Conservation (phyloP, 1,140 invertebrate genomes). For the Drosophila sp. region DNA sequence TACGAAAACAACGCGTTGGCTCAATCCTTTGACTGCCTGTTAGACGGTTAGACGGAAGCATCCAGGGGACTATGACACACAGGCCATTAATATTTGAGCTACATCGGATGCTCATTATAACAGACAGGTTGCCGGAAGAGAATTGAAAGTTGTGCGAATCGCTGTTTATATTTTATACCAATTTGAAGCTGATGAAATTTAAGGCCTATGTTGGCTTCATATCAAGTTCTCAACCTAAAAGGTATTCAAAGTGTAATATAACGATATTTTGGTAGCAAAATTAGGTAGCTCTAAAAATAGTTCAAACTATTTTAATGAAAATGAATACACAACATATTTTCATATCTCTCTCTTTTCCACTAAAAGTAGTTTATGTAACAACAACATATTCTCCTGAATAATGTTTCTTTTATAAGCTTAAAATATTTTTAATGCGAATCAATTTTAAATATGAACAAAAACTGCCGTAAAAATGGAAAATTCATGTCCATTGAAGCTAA, state of each 20-base stretch:
- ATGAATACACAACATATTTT: no score
- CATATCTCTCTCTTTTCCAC: not conserved
- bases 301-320: no score
- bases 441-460: conserved; percentile 9
- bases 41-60: conserved; percentile 16
- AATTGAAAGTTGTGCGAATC: conserved; percentile 18
- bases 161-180: not conserved
- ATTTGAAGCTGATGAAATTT: conserved; percentile 18
- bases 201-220: not conserved
- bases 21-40: conserved; percentile 37
- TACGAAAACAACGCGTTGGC: conserved; percentile 4
- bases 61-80: conserved; percentile 17
- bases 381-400: not conserved
- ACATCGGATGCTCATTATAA: conserved; percentile 32
- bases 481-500: conserved; percentile 19
- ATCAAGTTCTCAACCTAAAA: not conserved
- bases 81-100: conserved; percentile 30
- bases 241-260: not conserved
- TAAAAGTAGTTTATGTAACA: not conserved
- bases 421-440: conserved; percentile 9
- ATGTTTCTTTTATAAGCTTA: not conserved
- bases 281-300: not conserved
- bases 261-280: not conserved
- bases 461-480: conserved; percentile 34
- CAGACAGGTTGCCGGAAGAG: not conserved